phyloP scores from a whole-genome alignment of 1,140 invertebrate species.

The Tribolium castaneum region DNA sequence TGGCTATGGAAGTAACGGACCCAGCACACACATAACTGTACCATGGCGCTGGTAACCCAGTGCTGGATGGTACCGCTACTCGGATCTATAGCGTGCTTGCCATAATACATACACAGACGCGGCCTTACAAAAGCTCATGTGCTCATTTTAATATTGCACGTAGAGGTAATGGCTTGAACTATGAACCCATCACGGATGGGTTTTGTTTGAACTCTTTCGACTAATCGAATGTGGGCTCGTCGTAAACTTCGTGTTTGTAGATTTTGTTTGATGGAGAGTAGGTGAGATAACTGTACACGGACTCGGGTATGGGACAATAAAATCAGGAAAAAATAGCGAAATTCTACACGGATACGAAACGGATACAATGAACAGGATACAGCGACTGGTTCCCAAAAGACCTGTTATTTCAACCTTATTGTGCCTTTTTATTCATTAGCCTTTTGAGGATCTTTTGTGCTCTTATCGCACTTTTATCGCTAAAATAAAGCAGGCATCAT shows the following conservation, averaged over 20 bases:
- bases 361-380: slow-evolving; percentile 19
- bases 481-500: neutral
- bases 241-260: slow-evolving; percentile 3
- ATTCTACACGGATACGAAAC: slow-evolving; percentile 11
- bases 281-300: slow-evolving; percentile 18
- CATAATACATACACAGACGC: slow-evolving; percentile 25
- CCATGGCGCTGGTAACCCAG: slow-evolving; percentile 57
- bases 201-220: slow-evolving; percentile 3
- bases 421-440: slow-evolving; percentile 1
- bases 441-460: neutral
- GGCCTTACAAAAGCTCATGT: neutral
- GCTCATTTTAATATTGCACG: slow-evolving; percentile 22
- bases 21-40: slow-evolving; percentile 54
- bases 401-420: slow-evolving; percentile 7
- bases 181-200: slow-evolving; percentile 4
- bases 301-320: slow-evolving; percentile 18
- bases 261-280: neutral
- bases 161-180: slow-evolving; percentile 3
- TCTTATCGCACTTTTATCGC: neutral
- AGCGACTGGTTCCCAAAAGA: slow-evolving; percentile 20
- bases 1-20: slow-evolving; percentile 53
- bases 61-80: slow-evolving; percentile 55
- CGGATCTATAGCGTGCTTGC: slow-evolving; percentile 48
- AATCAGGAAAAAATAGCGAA: slow-evolving; percentile 9
- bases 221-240: slow-evolving; percentile 10